Percentiles rank a stretch among this genome's conserved stretches.
Conservation (phyloP, 2,797 vertebrate genomes). For the Antrozous pallidus region DNA sequence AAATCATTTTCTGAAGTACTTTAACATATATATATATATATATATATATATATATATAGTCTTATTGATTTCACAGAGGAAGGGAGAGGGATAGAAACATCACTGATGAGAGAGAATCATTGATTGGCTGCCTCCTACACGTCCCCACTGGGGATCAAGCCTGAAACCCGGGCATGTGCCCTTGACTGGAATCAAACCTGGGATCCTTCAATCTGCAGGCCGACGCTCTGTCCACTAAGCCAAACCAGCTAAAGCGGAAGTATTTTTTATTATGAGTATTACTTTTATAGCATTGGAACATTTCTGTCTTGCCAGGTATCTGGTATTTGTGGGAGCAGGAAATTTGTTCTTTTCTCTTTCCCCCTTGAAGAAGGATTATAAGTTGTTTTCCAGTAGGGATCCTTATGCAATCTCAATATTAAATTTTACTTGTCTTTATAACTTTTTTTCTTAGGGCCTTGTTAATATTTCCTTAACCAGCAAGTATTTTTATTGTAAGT, state of each 20-base stretch:
- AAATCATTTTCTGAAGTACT: background rate
- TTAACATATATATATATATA: too few species aligned
- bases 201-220: too few species aligned
- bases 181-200: too few species aligned
- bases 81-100: too few species aligned
- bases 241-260: background rate
- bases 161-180: too few species aligned
- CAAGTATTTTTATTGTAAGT: background rate
- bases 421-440: conserved; percentile 14
- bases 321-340: background rate
- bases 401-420: background rate
- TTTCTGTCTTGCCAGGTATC: background rate
- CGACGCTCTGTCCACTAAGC: too few species aligned
- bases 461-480: background rate
- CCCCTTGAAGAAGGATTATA: background rate
- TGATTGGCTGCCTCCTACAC: too few species aligned
- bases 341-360: background rate
- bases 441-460: background rate
- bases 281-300: background rate
- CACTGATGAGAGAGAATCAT: too few species aligned
- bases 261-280: background rate
- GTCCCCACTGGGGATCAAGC: too few species aligned
- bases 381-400: background rate
- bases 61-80: too few species aligned
- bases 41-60: too few species aligned